phyloP scores from a whole-genome alignment of 2,113 vertebrate species.

The Scomber scombrus region DNA sequence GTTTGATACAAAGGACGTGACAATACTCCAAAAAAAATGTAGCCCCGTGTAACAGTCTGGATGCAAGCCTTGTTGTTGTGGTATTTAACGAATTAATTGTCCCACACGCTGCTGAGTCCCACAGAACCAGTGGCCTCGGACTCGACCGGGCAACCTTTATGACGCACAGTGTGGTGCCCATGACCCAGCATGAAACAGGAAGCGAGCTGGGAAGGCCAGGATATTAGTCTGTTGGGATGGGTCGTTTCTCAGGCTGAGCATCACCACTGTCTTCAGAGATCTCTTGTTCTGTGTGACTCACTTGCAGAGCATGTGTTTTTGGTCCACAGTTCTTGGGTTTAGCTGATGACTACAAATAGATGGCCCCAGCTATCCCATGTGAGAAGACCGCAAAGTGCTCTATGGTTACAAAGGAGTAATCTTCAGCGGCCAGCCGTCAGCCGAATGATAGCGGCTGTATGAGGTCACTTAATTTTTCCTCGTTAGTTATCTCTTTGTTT shows the following conservation, averaged over 20 bases:
- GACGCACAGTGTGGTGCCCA: slow-evolving; percentile 72
- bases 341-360: slow-evolving; percentile 74
- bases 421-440: slow-evolving; percentile 14
- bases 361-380: slow-evolving; percentile 53
- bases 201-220: slow-evolving; percentile 63
- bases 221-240: slow-evolving; percentile 72
- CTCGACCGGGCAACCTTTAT: slow-evolving; percentile 17
- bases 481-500: slow-evolving; percentile 41
- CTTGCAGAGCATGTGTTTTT: slow-evolving; percentile 70
- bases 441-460: slow-evolving; percentile 32
- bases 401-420: slow-evolving; percentile 56
- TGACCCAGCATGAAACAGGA: slow-evolving; percentile 70
- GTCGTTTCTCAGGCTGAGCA: slow-evolving; percentile 74
- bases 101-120: slow-evolving; percentile 33
- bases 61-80: slow-evolving; percentile 15
- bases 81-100: slow-evolving; percentile 23
- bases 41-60: background rate
- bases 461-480: slow-evolving; percentile 36
- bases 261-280: slow-evolving; percentile 66
- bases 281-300: slow-evolving; percentile 62
- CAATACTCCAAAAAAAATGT: slow-evolving; percentile 3
- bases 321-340: slow-evolving; percentile 57
- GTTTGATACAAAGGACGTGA: slow-evolving; percentile 12
- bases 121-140: slow-evolving; percentile 41
- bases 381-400: slow-evolving; percentile 61